A percentile compares a stretch with the other conserved stretches of the same genome.
Evolutionary conservation across 1,140 invertebrate genomes (phyloP).

Genomic region (Campodea augens): DNA sequence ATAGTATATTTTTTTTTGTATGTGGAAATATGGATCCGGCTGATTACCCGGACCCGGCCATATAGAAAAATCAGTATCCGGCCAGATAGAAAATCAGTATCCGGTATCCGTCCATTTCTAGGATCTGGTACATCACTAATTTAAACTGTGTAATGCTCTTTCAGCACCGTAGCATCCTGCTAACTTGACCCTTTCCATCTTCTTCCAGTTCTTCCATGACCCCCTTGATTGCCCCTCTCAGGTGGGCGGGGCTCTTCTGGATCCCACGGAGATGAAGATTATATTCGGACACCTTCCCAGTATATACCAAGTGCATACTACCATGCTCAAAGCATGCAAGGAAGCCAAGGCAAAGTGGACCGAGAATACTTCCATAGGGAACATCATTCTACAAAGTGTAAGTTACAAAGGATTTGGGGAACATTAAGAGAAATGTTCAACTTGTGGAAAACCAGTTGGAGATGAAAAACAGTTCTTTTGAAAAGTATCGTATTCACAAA

Average conservation of each 20-base stretch:
- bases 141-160: too few species aligned
- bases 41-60: too few species aligned
- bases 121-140: too few species aligned
- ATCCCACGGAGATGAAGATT: slow-evolving; percentile 79
- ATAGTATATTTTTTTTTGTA: too few species aligned
- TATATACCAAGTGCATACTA: slow-evolving; percentile 78
- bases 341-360: slow-evolving; percentile 50
- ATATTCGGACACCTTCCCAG: slow-evolving; percentile 92
- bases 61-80: too few species aligned
- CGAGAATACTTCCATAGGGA: slow-evolving; percentile 67
- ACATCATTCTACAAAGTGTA: slow-evolving; percentile 66
- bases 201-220: slow-evolving; percentile 69
- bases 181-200: slow-evolving; percentile 6
- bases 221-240: slow-evolving; percentile 70
- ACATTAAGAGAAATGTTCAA: too few species aligned
- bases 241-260: slow-evolving; percentile 53
- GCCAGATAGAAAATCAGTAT: too few species aligned
- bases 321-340: slow-evolving; percentile 58
- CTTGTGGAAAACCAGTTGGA: too few species aligned
- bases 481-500: too few species aligned
- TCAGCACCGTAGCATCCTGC: background rate
- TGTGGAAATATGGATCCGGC: too few species aligned
- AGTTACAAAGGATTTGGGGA: too few species aligned
- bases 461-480: background rate
- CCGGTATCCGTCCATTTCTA: too few species aligned